Base-by-base conservation (phyloP, 2,888 invertebrate genomes). In the Erynnis tages region DNA sequence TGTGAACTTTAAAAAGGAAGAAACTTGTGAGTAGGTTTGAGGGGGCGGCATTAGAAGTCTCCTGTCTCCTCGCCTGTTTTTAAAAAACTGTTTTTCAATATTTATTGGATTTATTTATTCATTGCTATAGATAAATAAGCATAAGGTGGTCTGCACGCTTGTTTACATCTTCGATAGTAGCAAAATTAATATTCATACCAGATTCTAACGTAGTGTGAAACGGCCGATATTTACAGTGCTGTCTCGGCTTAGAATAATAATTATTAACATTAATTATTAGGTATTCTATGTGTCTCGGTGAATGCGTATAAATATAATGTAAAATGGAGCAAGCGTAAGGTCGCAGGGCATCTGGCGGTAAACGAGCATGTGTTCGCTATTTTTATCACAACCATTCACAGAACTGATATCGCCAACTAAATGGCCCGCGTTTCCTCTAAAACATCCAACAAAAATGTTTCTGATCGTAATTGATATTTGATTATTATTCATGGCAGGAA, bases 281-380 rank as follows among this genome's bases (percentile, higher is more conserved):
- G n/a, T n/a, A n/a, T n/a, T n/a, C n/a, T n/a, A n/a, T n/a, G n/a
- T 60, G 61, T 66, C 68, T 72, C 66, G 65, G 70, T 73, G 69
- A 71, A 59, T 50, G 40, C 54, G 59, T 60, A 56, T 32, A 30
- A 23, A 40, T 30, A 30, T 32, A 30, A 69, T 55, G 71, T 73
- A 73, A 74, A 80, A 66, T 68, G 34, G 68, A 64, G 63, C 70
- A 58, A 68, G 65, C 67, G 76, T 83, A 82, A 84, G 85, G 83
- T 87, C 84, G 76, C 82, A 80, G 83, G 87, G 87, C 87, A 87
- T 87, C 87, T 87, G 88, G 87, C 77, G 69, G 65, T 62, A 62
- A 66, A 61, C 71, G 69, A 71, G 73, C 82, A 82, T 82, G 78
- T 85, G 84, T 68, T 74, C 61, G 79, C 78, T 83, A 82, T 87